Base-by-base conservation (phyloP, 2,888 invertebrate genomes). In the Oligia fasciuncula region DNA sequence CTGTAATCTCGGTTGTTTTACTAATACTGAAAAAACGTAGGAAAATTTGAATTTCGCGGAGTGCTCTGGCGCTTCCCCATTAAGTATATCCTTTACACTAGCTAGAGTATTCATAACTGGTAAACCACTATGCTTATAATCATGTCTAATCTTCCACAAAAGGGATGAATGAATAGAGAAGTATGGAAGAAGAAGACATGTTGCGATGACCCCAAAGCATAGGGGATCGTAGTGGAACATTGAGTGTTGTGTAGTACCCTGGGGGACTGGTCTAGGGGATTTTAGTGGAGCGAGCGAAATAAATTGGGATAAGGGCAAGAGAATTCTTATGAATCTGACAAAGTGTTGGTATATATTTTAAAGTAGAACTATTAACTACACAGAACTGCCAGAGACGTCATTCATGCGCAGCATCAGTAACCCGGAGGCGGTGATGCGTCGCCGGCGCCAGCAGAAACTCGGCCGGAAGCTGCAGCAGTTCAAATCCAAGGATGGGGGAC, bases 341-440 rank as follows among this genome's bases (percentile, higher is more conserved):
- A 63, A 63, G 6, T 63, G 6, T 63, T 63, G 6, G 2, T 63
- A 29, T 17, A 29, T 35, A 35, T 63, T 63, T 63, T 63, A 63
- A 63, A 29, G 35, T 35, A 23, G 19, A 13, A 5, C 11, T 17
- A 49, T 54, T 54, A 14, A 2, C 8, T 9, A 51, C 46, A 60
- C 96, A 98, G 99, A 99, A 97, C 96, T 99, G 90, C 99, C 99
- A 49, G 99, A 99, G 97, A 99, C 99, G 74, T 99, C 99, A 91
- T 99, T 99, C 96, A 99, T 99, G 72, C 97, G 99, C 91, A 99
- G 99, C 91, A 99, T 99, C 94, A 99, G 99, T 85, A 99, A 99
- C 97, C 99, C 99, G 5, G 99, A 99, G 97, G 99, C 99, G 83
- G 99, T 99, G 90, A 99, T 99, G 99, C 97, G 99, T 85, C 98